phyloP scores from a whole-genome alignment of 2,113 vertebrate species.

The Strix aluco region DNA sequence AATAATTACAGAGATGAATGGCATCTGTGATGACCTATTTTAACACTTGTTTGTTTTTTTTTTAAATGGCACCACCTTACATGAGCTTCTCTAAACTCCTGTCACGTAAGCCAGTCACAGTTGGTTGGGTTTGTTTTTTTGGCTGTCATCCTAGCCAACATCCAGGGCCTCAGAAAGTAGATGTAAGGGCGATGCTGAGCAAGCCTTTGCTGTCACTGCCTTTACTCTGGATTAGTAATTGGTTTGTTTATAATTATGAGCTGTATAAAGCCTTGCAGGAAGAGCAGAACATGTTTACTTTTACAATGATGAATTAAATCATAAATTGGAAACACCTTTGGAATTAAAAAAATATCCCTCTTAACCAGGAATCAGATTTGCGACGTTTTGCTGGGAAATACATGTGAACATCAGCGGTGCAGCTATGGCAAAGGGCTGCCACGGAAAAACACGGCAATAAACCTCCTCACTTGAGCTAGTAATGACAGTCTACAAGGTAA shows the following conservation, averaged over 20 bases:
- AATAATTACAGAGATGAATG: background rate
- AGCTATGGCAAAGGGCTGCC: background rate
- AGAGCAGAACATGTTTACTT: background rate
- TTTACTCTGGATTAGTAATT: background rate
- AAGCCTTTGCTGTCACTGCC: background rate
- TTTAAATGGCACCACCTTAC: background rate
- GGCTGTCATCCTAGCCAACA: background rate
- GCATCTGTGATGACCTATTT: background rate
- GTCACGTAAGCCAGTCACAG: background rate
- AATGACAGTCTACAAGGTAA: background rate
- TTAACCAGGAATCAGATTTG: background rate
- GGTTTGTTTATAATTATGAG: background rate
- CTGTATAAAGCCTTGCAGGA: background rate
- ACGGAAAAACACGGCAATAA: background rate
- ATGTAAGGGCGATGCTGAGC: background rate
- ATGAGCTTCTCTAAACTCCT: background rate
- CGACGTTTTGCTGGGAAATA: background rate
- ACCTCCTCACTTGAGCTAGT: background rate
- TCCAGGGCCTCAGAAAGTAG: background rate
- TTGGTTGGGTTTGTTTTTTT: background rate
- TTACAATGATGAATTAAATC: background rate
- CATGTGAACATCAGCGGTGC: fast-evolving
- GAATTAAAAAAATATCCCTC: background rate
- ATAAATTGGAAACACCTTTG: background rate
- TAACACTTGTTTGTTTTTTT: background rate